Evolutionary conservation across 1,140 invertebrate species (phyloP).

Genomic region (Bradysia coprophila): DNA sequence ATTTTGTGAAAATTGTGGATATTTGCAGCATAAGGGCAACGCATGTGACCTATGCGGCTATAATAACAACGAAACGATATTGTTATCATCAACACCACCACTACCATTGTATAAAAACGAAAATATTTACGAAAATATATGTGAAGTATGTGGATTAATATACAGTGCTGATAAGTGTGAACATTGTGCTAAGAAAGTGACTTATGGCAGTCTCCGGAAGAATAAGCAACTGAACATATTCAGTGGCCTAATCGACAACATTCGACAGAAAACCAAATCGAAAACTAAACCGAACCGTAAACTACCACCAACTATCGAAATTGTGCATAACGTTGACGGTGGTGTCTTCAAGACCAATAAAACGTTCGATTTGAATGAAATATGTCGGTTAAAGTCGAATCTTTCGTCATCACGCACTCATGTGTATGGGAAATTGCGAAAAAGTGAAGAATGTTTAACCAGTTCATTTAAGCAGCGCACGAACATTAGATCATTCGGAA

Average conservation of each 20-base stretch:
- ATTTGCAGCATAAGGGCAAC: not conserved
- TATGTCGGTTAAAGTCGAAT: not conserved
- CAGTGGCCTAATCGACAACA: not conserved
- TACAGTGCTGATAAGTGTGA: not conserved
- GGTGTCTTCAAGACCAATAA: constrained; percentile 1
- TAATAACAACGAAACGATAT: not conserved
- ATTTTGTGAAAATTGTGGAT: constrained; percentile 1
- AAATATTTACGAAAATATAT: constrained; percentile 1
- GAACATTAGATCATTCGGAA: not conserved
- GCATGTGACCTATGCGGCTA: not conserved
- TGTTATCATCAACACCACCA: too few relatives aligned
- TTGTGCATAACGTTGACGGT: not conserved
- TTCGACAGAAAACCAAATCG: not conserved
- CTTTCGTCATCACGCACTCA: not conserved
- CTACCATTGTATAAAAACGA: not conserved
- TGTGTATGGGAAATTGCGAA: not conserved
- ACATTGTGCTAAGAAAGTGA: not conserved
- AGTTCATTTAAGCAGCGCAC: not conserved
- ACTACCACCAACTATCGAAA: constrained; percentile 1
- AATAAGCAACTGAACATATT: not conserved
- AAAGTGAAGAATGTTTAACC: not conserved
- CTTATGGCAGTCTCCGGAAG: not conserved
- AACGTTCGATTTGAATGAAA: constrained; percentile 2
- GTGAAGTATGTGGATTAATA: not conserved
- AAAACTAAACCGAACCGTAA: not conserved